Base-by-base conservation (phyloP, 2,888 invertebrate species). In the Auanema freiburgensis region DNA sequence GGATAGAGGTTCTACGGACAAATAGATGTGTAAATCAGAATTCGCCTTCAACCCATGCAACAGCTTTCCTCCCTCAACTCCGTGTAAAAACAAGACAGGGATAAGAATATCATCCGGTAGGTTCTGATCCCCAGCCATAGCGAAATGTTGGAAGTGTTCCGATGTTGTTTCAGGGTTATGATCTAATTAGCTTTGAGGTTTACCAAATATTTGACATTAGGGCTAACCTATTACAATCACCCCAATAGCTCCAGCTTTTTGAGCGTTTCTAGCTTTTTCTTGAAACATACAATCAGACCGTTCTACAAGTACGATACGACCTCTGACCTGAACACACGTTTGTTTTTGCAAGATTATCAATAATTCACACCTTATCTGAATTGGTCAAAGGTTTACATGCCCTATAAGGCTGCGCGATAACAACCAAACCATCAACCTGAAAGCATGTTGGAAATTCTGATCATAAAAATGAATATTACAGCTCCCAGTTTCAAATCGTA, bases 271-370 rank as follows among this genome's bases (percentile, higher is more conserved):
- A 1, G 72, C 66, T 50, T 74, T 74, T 10, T 63, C 58, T 1
- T 95, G 90, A 84, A 95, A 98, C 87, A 94, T 94, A 85, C 97
- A 98, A 77, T 90, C 90, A 1, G 96, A 95, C 24, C 97, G 88
- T 83, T 90, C 89, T 64, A 93, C 89, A n/a, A 97, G 86, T 0
- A 89, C 92, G 76, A 97, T 91, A 79, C 89, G 90, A 0, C 90
- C 91, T 42, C 85, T 84, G 4, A 61, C 43, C 67, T 66, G 46
- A 43, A 54, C 0, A 46, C n/a, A 14, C 16, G 12, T 25, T 18
- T 1, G 25, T 40, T 16, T 14, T 51, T 16, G n/a, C 6, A 11
- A 51, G 2, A 33, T 8, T 8, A 33, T 33, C 33, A 44, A 49
- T n/a, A 18, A 2, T 25, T 8, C 33, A 8, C n/a, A 92, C 83